A percentile compares a stretch with the other conserved stretches of the same genome.
Evolutionary conservation across 2,888 invertebrate species (phyloP).

Genomic region (Scelioninae gen. 1): DNA sequence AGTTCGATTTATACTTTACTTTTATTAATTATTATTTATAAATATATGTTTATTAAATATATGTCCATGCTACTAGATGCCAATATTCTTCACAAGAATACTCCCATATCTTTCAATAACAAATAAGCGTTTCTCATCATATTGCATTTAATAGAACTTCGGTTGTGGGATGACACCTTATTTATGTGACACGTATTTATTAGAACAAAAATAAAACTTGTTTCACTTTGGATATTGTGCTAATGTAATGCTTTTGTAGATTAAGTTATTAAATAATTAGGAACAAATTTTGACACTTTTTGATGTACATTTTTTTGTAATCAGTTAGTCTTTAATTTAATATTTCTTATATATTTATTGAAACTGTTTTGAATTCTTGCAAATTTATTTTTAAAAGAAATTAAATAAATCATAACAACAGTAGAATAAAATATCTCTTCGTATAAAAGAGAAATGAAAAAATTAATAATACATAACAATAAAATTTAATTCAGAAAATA

Average conservation of each 20-base stretch:
- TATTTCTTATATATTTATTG: neutral
- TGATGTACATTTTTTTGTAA: conserved; percentile 30
- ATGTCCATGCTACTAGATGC: conserved; percentile 31
- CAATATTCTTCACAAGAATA: conserved; percentile 59
- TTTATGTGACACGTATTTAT: conserved; percentile 5
- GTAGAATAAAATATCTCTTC: conserved; percentile 54
- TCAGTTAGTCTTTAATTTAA: conserved; percentile 4
- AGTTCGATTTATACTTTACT: conserved; percentile 60
- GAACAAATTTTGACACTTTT: conserved; percentile 70
- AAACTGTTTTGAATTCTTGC: too few relatives aligned
- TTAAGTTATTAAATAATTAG: conserved; percentile 60
- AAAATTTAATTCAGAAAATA: conserved; percentile 15
- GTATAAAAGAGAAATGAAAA: conserved; percentile 64
- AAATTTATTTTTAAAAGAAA: too few relatives aligned
- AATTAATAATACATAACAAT: conserved; percentile 15
- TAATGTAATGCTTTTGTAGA: conserved; percentile 53
- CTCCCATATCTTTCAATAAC: conserved; percentile 48
- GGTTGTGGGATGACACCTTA: conserved; percentile 3
- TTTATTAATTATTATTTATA: conserved; percentile 35
- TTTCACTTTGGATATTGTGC: conserved; percentile 46
- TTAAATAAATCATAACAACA: conserved; percentile 11
- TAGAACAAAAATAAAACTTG: conserved; percentile 27
- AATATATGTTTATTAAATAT: too few relatives aligned
- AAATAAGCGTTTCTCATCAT: conserved; percentile 61
- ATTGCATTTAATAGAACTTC: conserved; percentile 35